Evolutionary conservation across 2,888 invertebrate genomes (phyloP).

Genomic region (Athalia cordata): DNA sequence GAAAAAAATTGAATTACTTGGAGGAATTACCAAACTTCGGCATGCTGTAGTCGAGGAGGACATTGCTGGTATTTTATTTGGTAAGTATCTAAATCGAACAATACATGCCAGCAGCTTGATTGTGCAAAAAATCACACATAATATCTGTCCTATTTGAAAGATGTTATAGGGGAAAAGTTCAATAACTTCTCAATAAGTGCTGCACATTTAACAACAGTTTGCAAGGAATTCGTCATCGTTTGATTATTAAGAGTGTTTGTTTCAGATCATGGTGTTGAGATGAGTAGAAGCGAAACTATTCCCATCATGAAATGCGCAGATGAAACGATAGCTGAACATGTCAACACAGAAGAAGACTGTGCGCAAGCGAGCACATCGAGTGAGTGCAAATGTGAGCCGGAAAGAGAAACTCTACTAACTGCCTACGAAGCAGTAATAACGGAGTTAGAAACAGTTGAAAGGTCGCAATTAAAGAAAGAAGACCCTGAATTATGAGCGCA

Average conservation of each 20-base stretch:
- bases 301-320: slow-evolving; percentile 50
- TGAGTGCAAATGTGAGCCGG: background rate
- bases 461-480: background rate
- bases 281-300: slow-evolving; percentile 51
- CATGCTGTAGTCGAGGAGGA: slow-evolving; percentile 58
- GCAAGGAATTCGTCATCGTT: background rate
- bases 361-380: background rate
- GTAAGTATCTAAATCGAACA: slow-evolving; percentile 44
- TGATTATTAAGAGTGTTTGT: background rate
- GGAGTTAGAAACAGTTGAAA: slow-evolving; percentile 36
- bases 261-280: slow-evolving; percentile 46
- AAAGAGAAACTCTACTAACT: slow-evolving; percentile 26
- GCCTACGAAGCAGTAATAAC: slow-evolving; percentile 38
- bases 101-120: no score
- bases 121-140: slow-evolving; percentile 5
- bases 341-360: background rate
- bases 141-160: slow-evolving; percentile 7
- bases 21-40: slow-evolving; percentile 54
- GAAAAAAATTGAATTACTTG: slow-evolving; percentile 59
- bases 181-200: no score
- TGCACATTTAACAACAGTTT: background rate
- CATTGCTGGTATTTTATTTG: slow-evolving; percentile 54
- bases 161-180: no score
- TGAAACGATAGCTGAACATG: slow-evolving; percentile 16
- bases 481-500: background rate